A percentile compares a stretch with the other conserved stretches of the same genome.
These are phyloP conservation scores for Caenorhabditis macrosperma DNA, from an alignment of 2,888 invertebrate species.

Conservation along the genomic window DNA sequence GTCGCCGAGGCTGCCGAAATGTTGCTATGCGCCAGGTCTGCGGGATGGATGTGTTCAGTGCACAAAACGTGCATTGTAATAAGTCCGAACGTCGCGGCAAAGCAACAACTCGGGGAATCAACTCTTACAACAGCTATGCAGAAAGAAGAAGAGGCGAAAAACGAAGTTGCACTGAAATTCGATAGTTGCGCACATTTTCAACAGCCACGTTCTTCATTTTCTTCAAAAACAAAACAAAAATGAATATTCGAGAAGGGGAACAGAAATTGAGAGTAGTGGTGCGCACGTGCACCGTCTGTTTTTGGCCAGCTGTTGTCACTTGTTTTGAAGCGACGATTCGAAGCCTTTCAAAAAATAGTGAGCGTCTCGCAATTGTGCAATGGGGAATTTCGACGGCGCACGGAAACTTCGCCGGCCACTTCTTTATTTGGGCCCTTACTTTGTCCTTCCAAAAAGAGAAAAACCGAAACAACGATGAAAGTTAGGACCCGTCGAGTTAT, in stretches of 20 bases:
- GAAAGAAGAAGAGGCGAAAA: conserved; percentile 6
- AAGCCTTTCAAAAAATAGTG: conserved; percentile 31
- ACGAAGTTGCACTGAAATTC: conserved; percentile 39
- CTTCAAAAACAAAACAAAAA: background rate
- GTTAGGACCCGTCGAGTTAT: conserved; percentile 2
- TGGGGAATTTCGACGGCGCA: conserved; percentile 42
- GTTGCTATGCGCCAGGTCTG: conserved; percentile 30
- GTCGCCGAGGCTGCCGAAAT: conserved; percentile 36
- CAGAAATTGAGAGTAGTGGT: background rate
- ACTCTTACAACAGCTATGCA: conserved; percentile 17
- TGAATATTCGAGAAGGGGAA: background rate
- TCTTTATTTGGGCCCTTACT: conserved; percentile 12
- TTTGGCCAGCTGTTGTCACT: background rate
- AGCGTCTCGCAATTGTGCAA: conserved; percentile 47
- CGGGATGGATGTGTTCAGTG: conserved; percentile 28
- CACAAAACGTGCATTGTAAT: conserved; percentile 48
- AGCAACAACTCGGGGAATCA: background rate
- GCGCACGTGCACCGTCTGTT: background rate
- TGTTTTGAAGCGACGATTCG: background rate
- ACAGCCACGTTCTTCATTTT: background rate
- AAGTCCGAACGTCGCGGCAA: conserved; percentile 22
- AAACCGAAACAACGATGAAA: background rate
- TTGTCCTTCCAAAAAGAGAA: conserved; percentile 18
- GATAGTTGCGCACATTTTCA: conserved; percentile 15
- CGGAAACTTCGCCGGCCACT: conserved; percentile 2